phyloP scores from a whole-genome alignment of 2,113 vertebrate species.

The Eidolon helvum region DNA sequence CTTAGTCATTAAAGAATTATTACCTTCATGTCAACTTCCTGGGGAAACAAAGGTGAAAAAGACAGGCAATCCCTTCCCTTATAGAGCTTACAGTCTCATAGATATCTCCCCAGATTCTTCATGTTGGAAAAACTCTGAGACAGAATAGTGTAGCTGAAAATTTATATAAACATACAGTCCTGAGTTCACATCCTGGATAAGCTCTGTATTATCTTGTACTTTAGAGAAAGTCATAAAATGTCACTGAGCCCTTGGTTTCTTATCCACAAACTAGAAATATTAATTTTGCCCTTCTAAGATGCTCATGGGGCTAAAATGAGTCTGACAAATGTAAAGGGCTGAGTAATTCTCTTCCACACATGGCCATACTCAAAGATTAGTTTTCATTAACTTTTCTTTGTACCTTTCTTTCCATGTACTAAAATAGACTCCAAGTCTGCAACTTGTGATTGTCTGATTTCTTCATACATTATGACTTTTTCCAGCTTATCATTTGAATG shows the following conservation, averaged over 20 bases:
- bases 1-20: background rate
- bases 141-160: background rate
- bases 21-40: background rate
- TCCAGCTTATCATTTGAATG: background rate
- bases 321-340: background rate
- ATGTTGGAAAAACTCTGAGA: background rate
- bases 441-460: background rate
- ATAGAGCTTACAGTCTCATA: background rate
- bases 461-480: background rate
- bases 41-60: background rate
- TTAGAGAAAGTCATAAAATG: background rate
- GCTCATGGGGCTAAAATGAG: background rate
- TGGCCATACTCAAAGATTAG: background rate
- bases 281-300: background rate
- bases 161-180: background rate
- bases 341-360: accelerated
- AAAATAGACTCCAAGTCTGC: background rate
- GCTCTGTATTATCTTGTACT: background rate
- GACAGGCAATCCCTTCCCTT: background rate
- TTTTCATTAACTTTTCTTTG: background rate
- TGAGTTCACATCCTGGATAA: background rate
- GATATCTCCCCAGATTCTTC: background rate
- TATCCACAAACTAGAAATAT: background rate
- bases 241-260: background rate
- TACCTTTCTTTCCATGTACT: background rate